Base-by-base conservation (phyloP, 2,888 invertebrate genomes). In the Tryphoninae sp. region DNA sequence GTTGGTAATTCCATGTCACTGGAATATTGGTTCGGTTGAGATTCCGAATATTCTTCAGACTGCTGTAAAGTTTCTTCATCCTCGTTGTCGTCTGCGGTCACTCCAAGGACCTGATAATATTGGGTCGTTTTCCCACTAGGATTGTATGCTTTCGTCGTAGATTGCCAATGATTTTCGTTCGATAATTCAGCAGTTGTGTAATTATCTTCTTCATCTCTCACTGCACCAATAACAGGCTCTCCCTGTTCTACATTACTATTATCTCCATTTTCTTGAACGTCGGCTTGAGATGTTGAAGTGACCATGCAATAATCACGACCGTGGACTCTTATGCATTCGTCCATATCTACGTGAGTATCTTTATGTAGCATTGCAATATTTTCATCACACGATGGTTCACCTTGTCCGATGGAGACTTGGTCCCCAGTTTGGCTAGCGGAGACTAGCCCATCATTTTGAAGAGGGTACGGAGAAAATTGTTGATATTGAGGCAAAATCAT, bases 301-400 rank as follows among this genome's bases (percentile, higher is more conserved):
- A 80, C 59, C 23, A 80, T 69, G 49, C 87, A 86, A 8, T 84
- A 74, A 23, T 86, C 78, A 2, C 58, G 64, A 13, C 80, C 85
- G 19, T 83, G 85, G 0, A 84, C 22, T 53, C 82, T 84, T 40
- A 87, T 81, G 67, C 87, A 87, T 49, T 87, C 84, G 13, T 86
- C 80, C 19, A 84, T 75, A 26, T 85, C 71, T 7, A 83, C 16
- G 45, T 76, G 71, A 40, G 71, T 83, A 53, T 42, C 64, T 40
- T 71, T 72, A 2, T 72, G 1, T 65, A 22, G 16, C 3, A 59
- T 65, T 53, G 23, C 55, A 2, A 11, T 4, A 58, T 74, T 16
- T 16, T 9, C 33, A 33, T 64, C n/a, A 22, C 51, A 40, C 23
- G 13, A 3, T 13, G 69, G 62, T 42, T 69, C 49, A 59, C 22